Conservation (phyloP, 2,888 invertebrate genomes). For the Eudemis profundana region DNA sequence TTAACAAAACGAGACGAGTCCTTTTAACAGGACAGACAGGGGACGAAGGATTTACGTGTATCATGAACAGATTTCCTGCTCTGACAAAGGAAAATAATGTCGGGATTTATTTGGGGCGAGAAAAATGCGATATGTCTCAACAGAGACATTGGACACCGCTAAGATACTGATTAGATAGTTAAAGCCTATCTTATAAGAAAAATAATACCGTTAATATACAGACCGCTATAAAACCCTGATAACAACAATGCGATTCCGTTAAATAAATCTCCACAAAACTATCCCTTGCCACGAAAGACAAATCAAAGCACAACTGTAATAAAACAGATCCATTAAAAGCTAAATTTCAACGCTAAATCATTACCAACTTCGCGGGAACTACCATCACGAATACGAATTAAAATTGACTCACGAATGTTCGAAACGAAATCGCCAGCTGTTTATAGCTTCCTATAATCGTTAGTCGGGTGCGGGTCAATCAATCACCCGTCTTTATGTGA, state of each 20-base stretch:
- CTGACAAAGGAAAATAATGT: conserved; percentile 76
- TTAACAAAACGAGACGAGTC: conserved; percentile 80
- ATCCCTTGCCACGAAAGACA: conserved; percentile 7
- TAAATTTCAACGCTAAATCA: conserved; percentile 38
- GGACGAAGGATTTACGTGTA: conserved; percentile 82
- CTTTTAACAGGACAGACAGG: conserved; percentile 80
- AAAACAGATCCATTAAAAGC: conserved; percentile 26
- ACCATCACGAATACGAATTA: conserved; percentile 43
- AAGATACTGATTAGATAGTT: conserved; percentile 12
- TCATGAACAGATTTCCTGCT: conserved; percentile 81
- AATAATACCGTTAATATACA: background rate
- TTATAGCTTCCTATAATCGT: conserved; percentile 79
- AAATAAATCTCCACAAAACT: background rate
- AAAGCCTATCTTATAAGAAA: background rate
- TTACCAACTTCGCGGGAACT: conserved; percentile 38
- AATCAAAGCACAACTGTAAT: conserved; percentile 28
- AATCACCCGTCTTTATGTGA: conserved; percentile 82
- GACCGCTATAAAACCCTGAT: background rate
- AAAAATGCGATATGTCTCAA: conserved; percentile 20
- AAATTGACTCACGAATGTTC: conserved; percentile 52
- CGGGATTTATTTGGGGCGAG: conserved; percentile 61
- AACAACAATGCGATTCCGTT: background rate
- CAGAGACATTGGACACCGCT: background rate
- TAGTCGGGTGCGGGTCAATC: conserved; percentile 81
- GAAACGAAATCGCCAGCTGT: conserved; percentile 73